phyloP scores from a whole-genome alignment of 2,797 vertebrate genomes.

The Oryzias dopingdopingensis region DNA sequence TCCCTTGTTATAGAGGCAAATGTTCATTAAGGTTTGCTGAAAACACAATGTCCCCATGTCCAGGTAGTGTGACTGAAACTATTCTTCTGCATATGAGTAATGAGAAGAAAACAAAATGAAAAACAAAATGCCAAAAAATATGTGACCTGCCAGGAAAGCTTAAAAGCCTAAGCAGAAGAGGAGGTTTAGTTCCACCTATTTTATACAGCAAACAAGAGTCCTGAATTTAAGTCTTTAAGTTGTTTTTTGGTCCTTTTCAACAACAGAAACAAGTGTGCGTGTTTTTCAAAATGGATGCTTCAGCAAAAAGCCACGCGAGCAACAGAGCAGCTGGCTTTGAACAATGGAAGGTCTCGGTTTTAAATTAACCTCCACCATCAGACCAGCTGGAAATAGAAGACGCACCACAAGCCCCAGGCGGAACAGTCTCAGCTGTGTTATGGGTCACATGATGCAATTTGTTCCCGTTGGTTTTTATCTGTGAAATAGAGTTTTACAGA shows the following conservation, averaged over 20 bases:
- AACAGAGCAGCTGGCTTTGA: slow-evolving; percentile 15
- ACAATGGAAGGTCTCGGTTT: slow-evolving; percentile 11
- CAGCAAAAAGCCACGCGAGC: slow-evolving; percentile 7
- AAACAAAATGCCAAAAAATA: neutral
- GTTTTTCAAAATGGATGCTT: slow-evolving; percentile 19
- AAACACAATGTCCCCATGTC: neutral
- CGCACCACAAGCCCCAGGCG: neutral
- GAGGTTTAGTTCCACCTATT: neutral
- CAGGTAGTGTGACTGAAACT: neutral
- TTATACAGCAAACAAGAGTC: neutral
- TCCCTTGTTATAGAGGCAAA: neutral
- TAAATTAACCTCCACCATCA: slow-evolving; percentile 7
- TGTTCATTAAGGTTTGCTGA: neutral
- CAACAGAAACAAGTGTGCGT: neutral
- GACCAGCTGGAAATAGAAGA: slow-evolving; percentile 5
- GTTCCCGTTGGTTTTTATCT: neutral
- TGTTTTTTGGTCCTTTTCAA: slow-evolving; percentile 7
- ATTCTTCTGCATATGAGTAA: neutral
- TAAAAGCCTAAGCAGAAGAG: neutral
- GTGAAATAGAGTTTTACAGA: slow-evolving; percentile 7
- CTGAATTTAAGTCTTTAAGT: neutral
- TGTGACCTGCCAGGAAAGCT: neutral
- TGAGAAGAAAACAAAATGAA: neutral
- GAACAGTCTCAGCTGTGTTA: neutral
- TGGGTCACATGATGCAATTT: neutral